Conservation (phyloP, 2,113 vertebrate species). For the Syrrhaptes paradoxus region DNA sequence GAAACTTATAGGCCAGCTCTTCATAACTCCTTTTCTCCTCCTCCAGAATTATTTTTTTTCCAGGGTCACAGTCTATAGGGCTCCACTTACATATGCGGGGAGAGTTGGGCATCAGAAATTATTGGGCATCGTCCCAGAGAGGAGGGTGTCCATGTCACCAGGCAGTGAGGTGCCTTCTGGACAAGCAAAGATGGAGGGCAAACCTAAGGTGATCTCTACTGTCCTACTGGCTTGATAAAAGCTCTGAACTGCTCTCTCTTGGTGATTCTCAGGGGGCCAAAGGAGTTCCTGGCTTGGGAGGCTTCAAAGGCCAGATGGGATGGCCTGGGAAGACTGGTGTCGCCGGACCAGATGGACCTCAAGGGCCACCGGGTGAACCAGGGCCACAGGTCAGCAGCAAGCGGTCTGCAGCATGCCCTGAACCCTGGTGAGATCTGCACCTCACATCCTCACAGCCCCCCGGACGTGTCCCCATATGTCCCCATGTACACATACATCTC, state of each 20-base stretch:
- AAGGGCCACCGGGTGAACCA: conserved; percentile 73
- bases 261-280: conserved; percentile 73
- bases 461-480: neutral
- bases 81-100: neutral
- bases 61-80: neutral
- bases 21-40: neutral
- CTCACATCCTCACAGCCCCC: neutral
- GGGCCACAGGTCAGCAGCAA: conserved; percentile 80
- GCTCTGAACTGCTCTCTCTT: neutral
- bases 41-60: neutral
- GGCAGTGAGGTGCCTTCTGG: neutral
- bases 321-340: conserved; percentile 72
- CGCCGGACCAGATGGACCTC: conserved; percentile 68
- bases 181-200: neutral
- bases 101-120: neutral
- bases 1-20: neutral
- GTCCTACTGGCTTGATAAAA: neutral
- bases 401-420: neutral
- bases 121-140: neutral
- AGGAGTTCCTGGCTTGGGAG: conserved; percentile 83
- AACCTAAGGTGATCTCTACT: neutral
- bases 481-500: neutral
- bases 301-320: conserved; percentile 84
- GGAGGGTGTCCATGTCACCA: neutral
- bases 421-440: neutral